A percentile compares a stretch with the other conserved stretches of the same genome.
Conservation (phyloP, 2,888 invertebrate genomes). For the Neoaliturus tenellus region DNA sequence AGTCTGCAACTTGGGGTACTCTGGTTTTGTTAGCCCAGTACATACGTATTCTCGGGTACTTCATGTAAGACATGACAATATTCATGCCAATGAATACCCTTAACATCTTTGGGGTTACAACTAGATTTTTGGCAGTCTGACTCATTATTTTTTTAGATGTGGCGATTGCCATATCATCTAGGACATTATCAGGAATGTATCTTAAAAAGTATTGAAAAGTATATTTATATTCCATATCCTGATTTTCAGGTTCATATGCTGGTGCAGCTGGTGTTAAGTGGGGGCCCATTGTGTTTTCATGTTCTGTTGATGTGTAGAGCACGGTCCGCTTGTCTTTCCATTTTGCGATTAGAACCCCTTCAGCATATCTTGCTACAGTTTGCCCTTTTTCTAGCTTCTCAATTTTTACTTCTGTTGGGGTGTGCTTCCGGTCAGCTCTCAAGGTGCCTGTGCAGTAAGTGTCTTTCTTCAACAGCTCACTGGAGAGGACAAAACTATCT, state of each 20-base stretch:
- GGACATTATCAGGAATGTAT: slow-evolving; percentile 1
- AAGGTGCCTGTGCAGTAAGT: slow-evolving; percentile 1
- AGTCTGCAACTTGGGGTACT: background rate
- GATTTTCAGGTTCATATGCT: background rate
- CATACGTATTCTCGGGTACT: slow-evolving; percentile 12
- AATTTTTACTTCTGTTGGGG: background rate
- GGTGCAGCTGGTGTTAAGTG: slow-evolving; percentile 50
- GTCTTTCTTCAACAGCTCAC: background rate
- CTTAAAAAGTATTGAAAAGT: slow-evolving; percentile 9
- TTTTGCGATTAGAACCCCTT: too few relatives aligned
- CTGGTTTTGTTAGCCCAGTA: background rate
- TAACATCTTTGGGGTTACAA: background rate
- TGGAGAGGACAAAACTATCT: background rate
- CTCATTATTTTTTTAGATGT: background rate
- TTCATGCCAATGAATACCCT: slow-evolving; percentile 15
- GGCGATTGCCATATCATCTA: slow-evolving; percentile 14
- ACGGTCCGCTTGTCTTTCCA: too few relatives aligned
- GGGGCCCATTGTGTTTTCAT: slow-evolving; percentile 13
- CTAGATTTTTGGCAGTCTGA: background rate
- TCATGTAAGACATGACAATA: slow-evolving; percentile 7
- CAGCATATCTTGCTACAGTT: background rate
- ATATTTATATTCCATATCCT: background rate
- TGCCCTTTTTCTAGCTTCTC: background rate
- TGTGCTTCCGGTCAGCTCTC: background rate
- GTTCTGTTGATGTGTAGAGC: background rate